Base-by-base conservation (phyloP, 2,888 invertebrate species). In the Macrophya alboannulata region DNA sequence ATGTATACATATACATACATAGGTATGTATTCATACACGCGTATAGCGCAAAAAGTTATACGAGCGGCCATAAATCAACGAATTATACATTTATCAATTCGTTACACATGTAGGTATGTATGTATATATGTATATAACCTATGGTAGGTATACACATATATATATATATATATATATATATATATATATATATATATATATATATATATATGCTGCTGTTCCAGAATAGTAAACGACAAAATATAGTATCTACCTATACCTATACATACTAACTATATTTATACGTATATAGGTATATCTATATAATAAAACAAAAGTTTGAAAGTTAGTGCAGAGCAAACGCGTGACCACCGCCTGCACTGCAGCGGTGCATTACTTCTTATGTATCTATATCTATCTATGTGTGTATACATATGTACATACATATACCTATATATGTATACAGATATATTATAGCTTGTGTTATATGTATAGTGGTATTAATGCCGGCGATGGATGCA, bases 51-150 rank as follows among this genome's bases (percentile, higher is more conserved):
- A 21, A 72, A 17, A 37, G 8, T 9, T 74, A 74, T 2, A 51
- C 25, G 76, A 15, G 9, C 1, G 76, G 21, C 15, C 48, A 79
- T 59, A 79, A 55, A 59, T 79, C 37, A 59, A 55, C 55, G 79
- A 45, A 76, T 76, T 21, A 76, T 45, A 76, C 79, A 79, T 79
- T 79, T 79, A 79, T 59, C 59, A 79, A 79, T 79, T 79, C 79
- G 79, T 79, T 45, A 76, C 48, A 45, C 37, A 31, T 79, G n/a
- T 79, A 43, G 5, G 17, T 79, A 43, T 5, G 17, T 74, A 17
- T 45, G 45, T 68, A 68, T 15, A 17, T 31, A 68, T 15, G 12
- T 31, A 37, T 31, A 12, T 68, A 6, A 12, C 25, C 62, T n/a
- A 62, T 48, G 4, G 48, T 31, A n/a, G n/a, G 31, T 31, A 31